Evolutionary conservation across 1,140 invertebrate genomes (phyloP).

Genomic region (Diplogasteroides magnus): DNA sequence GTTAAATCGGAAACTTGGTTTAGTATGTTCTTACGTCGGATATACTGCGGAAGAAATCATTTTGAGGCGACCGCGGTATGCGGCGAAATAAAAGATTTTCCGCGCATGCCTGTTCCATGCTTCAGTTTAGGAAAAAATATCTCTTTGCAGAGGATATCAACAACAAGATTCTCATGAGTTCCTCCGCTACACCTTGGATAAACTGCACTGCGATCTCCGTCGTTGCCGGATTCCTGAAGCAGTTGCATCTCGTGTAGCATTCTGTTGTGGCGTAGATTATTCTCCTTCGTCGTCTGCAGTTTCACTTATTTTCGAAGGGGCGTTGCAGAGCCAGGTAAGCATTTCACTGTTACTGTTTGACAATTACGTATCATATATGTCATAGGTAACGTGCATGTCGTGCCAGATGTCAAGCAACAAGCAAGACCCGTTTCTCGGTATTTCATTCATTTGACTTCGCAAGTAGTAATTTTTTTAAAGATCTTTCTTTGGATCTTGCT

Average conservation of each 20-base stretch:
- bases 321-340: neutral
- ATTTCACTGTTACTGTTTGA: neutral
- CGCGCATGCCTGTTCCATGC: too few relatives aligned
- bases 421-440: constrained; percentile 23
- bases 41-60: too few relatives aligned
- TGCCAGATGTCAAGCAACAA: constrained; percentile 25
- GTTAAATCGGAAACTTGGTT: too few relatives aligned
- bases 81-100: too few relatives aligned
- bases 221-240: constrained; percentile 19
- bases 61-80: too few relatives aligned
- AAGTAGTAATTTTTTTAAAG: constrained; percentile 3
- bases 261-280: neutral
- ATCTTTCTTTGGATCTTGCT: constrained; percentile 5
- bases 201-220: constrained; percentile 17
- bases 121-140: too few relatives aligned
- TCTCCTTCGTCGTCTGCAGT: constrained; percentile 8
- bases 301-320: constrained; percentile 21
- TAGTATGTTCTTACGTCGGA: too few relatives aligned
- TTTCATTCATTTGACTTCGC: constrained; percentile 6
- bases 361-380: neutral
- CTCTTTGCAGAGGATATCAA: constrained; percentile 15
- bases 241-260: neutral
- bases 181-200: constrained; percentile 14
- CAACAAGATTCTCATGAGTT: constrained; percentile 29
- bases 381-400: constrained; percentile 16